Conservation (phyloP, 2,888 invertebrate genomes). For the Metellina segmentata region DNA sequence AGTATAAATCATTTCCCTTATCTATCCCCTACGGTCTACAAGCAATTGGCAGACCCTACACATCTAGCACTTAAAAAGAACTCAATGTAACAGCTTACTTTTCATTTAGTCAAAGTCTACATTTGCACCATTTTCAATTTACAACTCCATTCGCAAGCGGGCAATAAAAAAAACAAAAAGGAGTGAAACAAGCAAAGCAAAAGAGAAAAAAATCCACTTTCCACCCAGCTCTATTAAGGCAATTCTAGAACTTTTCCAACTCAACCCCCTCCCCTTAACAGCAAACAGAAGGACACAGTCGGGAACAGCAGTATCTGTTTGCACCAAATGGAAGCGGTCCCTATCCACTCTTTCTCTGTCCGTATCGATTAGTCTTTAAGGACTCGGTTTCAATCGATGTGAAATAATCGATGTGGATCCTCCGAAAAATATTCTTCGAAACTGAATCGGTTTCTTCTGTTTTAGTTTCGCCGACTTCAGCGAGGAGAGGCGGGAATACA, state of each 20-base stretch:
- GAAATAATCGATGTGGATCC: slow-evolving; percentile 67
- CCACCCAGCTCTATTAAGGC: slow-evolving; percentile 64
- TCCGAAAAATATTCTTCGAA: slow-evolving; percentile 55
- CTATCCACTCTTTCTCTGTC: slow-evolving; percentile 39
- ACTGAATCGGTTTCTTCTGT: slow-evolving; percentile 14
- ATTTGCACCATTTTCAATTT: slow-evolving; percentile 46
- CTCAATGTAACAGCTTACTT: slow-evolving; percentile 5
- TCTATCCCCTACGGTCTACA: neutral
- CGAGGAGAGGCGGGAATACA: slow-evolving; percentile 21
- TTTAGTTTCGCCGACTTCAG: slow-evolving; percentile 31
- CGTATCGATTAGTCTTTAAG: slow-evolving; percentile 72
- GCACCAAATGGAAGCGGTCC: slow-evolving; percentile 55
- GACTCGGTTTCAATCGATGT: slow-evolving; percentile 72
- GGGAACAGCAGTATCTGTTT: slow-evolving; percentile 65
- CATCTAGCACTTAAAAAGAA: neutral
- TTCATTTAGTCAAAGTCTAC: slow-evolving; percentile 2
- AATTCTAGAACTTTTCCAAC: slow-evolving; percentile 56
- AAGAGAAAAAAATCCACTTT: slow-evolving; percentile 30
- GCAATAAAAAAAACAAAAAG: slow-evolving; percentile 46
- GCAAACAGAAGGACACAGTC: slow-evolving; percentile 60
- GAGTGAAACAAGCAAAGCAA: neutral
- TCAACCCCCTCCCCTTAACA: slow-evolving; percentile 6
- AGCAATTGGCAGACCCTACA: neutral
- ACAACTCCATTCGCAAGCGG: slow-evolving; percentile 20
- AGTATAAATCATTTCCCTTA: neutral